Base-by-base conservation (phyloP, 2,113 vertebrate genomes). In the Willisornis vidua region DNA sequence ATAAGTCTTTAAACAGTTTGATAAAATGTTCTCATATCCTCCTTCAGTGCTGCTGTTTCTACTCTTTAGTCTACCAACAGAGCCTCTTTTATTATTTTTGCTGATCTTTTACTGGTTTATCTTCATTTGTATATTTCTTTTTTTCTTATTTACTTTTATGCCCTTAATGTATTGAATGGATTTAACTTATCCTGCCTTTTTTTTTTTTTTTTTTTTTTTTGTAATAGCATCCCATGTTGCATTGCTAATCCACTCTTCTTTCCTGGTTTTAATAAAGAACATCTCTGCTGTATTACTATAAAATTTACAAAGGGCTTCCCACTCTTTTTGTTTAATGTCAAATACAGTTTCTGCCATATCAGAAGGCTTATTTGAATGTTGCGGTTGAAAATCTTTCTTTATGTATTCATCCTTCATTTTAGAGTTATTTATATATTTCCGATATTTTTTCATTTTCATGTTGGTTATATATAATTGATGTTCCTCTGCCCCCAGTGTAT, bases 261-360 rank as follows among this genome's bases (percentile, higher is more conserved):
- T 87, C 28, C 67, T 66, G 29, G 22, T 90, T 92, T 94, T 79
- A 81, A 70, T 93, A 77, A 94, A 89, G 48, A 94, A 62, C 20
- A 74, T 90, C 75, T 91, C 49, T 84, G 26, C 57, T 87, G 24
- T 67, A 84, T 62, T 94, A 86, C 81, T 92, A 25, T 31, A 78
- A 84, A 90, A 90, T 90, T 92, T 89, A 88, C 55, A 46, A 77
- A 59, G 94, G 72, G 14, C 43, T 97, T 94, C 37, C 51, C 43
- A 14, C 79, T 62, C 78, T 73, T 93, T 83, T 86, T 90, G 14
- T 43, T 24, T 82, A 67, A 87, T 55, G 68, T 86, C 79, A 93
- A 63, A 61, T 25, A 58, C 15, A 33, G 19, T 90, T 92, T 83
- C 43, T 92, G 12, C 63, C 43, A 25, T 39, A 65, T 68, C 24